phyloP scores from a whole-genome alignment of 2,888 invertebrate genomes.

The Thyatira batis region DNA sequence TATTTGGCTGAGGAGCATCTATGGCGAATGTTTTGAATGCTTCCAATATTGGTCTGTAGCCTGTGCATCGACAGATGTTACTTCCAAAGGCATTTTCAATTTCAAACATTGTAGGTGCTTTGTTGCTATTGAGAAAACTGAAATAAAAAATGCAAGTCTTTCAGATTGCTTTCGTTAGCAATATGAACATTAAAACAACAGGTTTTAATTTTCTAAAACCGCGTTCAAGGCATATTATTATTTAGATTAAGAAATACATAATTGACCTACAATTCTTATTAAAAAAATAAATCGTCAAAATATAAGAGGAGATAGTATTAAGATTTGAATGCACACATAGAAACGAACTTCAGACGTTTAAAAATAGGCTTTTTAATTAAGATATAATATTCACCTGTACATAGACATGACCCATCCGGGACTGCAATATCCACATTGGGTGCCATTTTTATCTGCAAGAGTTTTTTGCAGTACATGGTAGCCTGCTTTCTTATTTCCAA shows the following conservation, averaged over 20 bases:
- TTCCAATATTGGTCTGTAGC: conserved; percentile 89
- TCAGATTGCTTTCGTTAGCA: no score
- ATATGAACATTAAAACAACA: no score
- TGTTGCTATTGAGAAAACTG: conserved; percentile 37
- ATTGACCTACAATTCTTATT: no score
- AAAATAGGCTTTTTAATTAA: no score
- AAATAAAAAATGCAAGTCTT: conserved; percentile 9
- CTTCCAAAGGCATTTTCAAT: conserved; percentile 89
- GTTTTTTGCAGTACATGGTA: conserved; percentile 84
- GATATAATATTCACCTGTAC: conserved; percentile 62
- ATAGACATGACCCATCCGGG: conserved; percentile 64
- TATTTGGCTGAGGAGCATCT: conserved; percentile 75
- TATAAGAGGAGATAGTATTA: no score
- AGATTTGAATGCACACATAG: no score
- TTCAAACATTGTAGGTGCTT: conserved; percentile 81
- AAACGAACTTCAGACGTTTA: no score
- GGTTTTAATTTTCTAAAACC: no score
- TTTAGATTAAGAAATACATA: no score
- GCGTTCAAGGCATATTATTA: no score
- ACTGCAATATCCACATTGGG: conserved; percentile 86
- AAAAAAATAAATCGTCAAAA: no score
- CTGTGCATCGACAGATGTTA: conserved; percentile 91
- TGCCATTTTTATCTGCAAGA: conserved; percentile 83
- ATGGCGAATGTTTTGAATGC: conserved; percentile 88
- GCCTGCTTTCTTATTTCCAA: conserved; percentile 83